Base-by-base conservation (phyloP, 1,140 invertebrate species). In the Pseudomyrmex sp. region DNA sequence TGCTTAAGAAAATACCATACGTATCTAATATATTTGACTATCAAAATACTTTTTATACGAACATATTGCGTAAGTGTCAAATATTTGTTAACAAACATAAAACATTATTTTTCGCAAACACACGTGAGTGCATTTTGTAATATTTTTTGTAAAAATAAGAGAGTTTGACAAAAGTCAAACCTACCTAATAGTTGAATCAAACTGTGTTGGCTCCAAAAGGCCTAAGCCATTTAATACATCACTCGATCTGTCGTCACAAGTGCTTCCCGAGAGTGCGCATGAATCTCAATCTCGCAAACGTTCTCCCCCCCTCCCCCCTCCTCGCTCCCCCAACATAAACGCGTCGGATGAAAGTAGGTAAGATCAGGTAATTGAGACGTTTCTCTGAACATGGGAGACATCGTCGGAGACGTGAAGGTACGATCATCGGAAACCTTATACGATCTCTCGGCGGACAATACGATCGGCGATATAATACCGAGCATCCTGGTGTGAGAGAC, bases 381-480 rank as follows among this genome's bases (percentile, higher is more conserved):
- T 52, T 88, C 52, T 74, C 68, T 74, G 44, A 63, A 48, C 48
- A 66, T 3, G 35, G 35, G 35, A 1, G 72, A 69, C 48, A 83
- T 85, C 83, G 69, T 88, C 83, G 54, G 56, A 84, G 75, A 88
- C 85, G 54, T 77, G 26, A 26, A 70, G 58, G 87, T 82, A 88
- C 86, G 74, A 88, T 88, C 86, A 68, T 61, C 63, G 77, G 87
- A 85, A 88, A 88, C 79, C 79, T 88, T 88, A 88, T 63, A 88
- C 84, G 77, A 44, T 85, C 61, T 63, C 50, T 52, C 18, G 52
- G 61, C 54, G 52, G 73, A 85, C 87, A 85, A 88, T 85, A 50
- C 13, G 35, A 70, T 52, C 80, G 52, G 15, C 73, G 66, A 56
- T 77, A 88, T 85, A 88, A 88, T 88, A 61, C 50, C 61, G 44